Conservation (phyloP, 1,140 invertebrate species). For the Sminthurinus signatus region DNA sequence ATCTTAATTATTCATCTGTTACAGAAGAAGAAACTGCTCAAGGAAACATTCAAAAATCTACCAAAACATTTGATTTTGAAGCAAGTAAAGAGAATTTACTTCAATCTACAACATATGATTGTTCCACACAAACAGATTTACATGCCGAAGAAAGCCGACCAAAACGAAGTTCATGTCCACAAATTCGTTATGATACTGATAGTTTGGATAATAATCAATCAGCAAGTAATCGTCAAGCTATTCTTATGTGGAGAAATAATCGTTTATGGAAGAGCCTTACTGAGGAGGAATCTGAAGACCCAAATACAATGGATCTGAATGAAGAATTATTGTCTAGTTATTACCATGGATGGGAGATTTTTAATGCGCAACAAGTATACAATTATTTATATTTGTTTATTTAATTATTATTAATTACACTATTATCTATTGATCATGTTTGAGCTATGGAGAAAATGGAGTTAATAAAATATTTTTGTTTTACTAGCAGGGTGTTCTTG, state of each 20-base stretch:
- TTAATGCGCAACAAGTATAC: constrained; percentile 31
- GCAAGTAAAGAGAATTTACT: background rate
- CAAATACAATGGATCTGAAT: constrained; percentile 21
- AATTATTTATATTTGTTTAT: background rate
- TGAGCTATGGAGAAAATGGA: background rate
- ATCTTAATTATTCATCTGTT: constrained; percentile 14
- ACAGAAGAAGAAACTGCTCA: background rate
- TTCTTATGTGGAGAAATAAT: constrained; percentile 35
- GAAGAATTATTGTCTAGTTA: constrained; percentile 22
- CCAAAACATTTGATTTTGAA: background rate
- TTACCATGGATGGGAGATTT: constrained; percentile 29
- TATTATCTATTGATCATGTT: background rate
- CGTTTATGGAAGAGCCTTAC: constrained; percentile 39
- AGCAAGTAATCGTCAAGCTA: constrained; percentile 29
- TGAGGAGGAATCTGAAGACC: constrained; percentile 36
- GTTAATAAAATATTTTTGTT: background rate
- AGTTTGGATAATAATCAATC: background rate
- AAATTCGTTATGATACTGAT: background rate
- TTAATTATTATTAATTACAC: background rate
- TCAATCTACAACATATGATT: background rate
- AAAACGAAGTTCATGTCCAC: constrained; percentile 5
- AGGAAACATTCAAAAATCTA: too few species aligned
- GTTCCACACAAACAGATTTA: constrained; percentile 34
- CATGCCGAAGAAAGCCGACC: background rate
- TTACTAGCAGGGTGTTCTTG: constrained; percentile 26